These are phyloP conservation scores for Steatornis caripensis DNA, from an alignment of 2,113 vertebrate species.

Conservation along the genomic window DNA sequence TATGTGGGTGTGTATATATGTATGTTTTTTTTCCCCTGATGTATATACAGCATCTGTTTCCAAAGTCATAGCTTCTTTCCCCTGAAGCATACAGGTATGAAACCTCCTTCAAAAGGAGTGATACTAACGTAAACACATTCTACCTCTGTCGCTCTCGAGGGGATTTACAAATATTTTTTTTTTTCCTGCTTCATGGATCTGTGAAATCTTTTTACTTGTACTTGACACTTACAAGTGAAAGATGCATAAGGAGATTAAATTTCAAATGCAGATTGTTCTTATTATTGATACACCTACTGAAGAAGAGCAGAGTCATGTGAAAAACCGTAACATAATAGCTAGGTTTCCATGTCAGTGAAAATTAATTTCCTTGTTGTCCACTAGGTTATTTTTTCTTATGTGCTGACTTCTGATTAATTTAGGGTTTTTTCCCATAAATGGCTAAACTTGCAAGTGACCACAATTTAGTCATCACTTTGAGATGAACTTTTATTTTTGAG, in stretches of 20 bases:
- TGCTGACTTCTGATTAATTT: neutral
- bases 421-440: neutral
- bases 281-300: neutral
- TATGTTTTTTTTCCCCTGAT: neutral
- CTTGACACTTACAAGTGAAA: neutral
- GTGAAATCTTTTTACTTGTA: neutral
- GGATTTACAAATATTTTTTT: neutral
- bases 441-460: neutral
- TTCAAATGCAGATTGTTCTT: neutral
- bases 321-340: neutral
- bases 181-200: neutral
- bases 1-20: neutral
- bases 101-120: neutral
- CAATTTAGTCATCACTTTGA: neutral
- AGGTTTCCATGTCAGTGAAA: neutral
- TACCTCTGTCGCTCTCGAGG: neutral
- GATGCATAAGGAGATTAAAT: neutral
- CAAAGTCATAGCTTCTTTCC: neutral
- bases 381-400: neutral
- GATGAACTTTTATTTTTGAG: neutral
- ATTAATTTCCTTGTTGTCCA: neutral
- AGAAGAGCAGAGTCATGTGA: neutral
- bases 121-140: neutral
- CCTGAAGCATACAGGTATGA: neutral
- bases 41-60: neutral